These are phyloP conservation scores for Nothocercus nigrocapillus DNA, from an alignment of 2,113 vertebrate species.

Conservation along the genomic window DNA sequence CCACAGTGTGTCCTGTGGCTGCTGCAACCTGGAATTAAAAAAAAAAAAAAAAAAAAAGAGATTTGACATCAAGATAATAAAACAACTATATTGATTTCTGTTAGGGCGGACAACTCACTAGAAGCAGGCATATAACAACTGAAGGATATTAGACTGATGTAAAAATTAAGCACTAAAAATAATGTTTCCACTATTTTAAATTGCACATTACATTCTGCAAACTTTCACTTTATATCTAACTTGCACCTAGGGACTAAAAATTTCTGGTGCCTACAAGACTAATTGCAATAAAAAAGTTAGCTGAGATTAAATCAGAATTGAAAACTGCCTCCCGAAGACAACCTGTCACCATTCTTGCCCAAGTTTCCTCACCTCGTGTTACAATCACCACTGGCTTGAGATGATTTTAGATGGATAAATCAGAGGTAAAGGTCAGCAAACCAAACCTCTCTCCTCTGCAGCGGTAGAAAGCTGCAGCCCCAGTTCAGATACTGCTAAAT, in stretches of 20 bases:
- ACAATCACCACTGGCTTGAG: neutral
- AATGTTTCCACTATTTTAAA: neutral
- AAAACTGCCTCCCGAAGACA: neutral
- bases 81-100: neutral
- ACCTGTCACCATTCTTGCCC: neutral
- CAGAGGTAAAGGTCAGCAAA: neutral
- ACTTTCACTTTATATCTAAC: neutral
- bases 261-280: neutral
- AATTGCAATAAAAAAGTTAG: neutral
- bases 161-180: neutral
- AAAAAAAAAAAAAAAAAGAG: neutral
- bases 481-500: neutral
- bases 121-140: neutral
- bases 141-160: neutral
- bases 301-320: neutral
- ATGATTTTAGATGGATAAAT: neutral
- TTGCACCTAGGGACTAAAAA: neutral
- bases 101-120: neutral
- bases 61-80: neutral
- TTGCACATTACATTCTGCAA: neutral
- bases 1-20: slow-evolving; percentile 90
- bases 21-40: slow-evolving; percentile 85
- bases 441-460: neutral
- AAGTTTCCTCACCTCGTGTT: neutral
- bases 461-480: neutral